phyloP scores from a whole-genome alignment of 2,888 invertebrate species.

The Caenorhabditis uteleia region DNA sequence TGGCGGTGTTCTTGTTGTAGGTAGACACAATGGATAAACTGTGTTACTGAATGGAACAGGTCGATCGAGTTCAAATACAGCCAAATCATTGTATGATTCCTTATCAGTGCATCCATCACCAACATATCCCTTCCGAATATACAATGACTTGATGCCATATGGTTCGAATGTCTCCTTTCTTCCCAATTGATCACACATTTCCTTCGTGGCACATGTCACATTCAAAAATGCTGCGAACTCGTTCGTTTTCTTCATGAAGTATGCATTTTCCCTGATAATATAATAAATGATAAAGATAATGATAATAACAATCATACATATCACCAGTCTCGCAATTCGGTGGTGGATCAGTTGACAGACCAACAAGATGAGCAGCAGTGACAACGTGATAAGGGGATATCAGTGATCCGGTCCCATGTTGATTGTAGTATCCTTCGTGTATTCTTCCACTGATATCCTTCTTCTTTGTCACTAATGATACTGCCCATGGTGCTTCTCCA shows the following conservation, averaged over 20 bases:
- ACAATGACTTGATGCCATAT: conserved; percentile 10
- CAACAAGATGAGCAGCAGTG: conserved; percentile 31
- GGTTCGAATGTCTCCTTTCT: conserved; percentile 20
- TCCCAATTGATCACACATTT: conserved; percentile 5
- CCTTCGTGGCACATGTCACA: conserved; percentile 21
- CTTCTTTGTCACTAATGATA: conserved; percentile 16
- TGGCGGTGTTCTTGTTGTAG: not conserved
- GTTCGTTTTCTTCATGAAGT: not conserved
- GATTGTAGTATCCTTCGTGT: conserved; percentile 5
- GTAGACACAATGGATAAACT: conserved; percentile 27
- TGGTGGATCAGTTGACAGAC: conserved; percentile 10
- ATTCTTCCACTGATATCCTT: conserved; percentile 2
- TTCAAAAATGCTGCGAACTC: conserved; percentile 25
- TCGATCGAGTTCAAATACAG: conserved; percentile 21
- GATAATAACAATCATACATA: not conserved
- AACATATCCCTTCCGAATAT: conserved; percentile 34
- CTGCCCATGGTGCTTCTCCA: conserved; percentile 31
- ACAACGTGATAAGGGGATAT: conserved; percentile 35
- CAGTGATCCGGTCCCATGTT: conserved; percentile 26
- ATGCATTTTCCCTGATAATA: conserved; percentile 1
- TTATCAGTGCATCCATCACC: conserved; percentile 24
- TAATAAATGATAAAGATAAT: not conserved
- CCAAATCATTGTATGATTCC: conserved; percentile 31
- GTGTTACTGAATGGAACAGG: conserved; percentile 15
- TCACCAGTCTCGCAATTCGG: conserved; percentile 30